Evolutionary conservation across 2,113 vertebrate species (phyloP).

Genomic region (Callionymus lyra): DNA sequence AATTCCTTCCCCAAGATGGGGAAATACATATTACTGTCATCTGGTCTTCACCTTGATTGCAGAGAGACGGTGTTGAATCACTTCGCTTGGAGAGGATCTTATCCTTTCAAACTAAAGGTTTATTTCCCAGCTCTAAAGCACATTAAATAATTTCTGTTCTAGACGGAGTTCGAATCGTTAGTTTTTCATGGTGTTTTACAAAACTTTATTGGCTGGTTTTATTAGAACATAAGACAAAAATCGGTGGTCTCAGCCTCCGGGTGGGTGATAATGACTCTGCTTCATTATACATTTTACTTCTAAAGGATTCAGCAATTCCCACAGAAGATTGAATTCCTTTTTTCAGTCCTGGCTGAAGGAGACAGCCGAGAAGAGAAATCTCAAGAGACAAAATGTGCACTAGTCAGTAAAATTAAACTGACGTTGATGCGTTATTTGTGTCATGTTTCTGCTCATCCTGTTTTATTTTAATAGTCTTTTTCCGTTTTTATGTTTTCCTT

Average conservation of each 20-base stretch:
- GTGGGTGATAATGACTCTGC: constrained; percentile 1
- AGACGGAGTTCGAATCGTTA: no score
- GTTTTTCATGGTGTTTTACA: not conserved
- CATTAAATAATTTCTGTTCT: no score
- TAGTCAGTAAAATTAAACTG: no score
- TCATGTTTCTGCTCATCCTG: no score
- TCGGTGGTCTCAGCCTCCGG: not conserved
- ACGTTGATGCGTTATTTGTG: no score
- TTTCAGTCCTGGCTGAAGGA: not conserved
- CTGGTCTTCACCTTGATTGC: constrained; percentile 16
- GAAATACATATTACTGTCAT: constrained; percentile 18
- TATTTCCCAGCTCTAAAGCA: no score
- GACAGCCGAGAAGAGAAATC: not conserved
- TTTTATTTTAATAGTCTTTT: no score
- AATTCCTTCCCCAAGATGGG: constrained; percentile 19
- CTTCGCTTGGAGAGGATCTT: no score
- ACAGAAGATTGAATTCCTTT: not conserved
- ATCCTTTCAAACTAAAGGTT: no score
- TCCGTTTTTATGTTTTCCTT: no score
- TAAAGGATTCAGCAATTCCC: constrained; percentile 7
- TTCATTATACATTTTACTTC: constrained; percentile 11
- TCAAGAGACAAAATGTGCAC: no score
- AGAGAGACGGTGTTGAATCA: constrained; percentile 5
- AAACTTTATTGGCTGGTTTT: not conserved
- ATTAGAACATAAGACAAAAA: not conserved